A percentile compares a stretch with the other conserved stretches of the same genome.
Conservation (phyloP, 2,797 vertebrate genomes). For the Melanotaenia maccullochi region DNA sequence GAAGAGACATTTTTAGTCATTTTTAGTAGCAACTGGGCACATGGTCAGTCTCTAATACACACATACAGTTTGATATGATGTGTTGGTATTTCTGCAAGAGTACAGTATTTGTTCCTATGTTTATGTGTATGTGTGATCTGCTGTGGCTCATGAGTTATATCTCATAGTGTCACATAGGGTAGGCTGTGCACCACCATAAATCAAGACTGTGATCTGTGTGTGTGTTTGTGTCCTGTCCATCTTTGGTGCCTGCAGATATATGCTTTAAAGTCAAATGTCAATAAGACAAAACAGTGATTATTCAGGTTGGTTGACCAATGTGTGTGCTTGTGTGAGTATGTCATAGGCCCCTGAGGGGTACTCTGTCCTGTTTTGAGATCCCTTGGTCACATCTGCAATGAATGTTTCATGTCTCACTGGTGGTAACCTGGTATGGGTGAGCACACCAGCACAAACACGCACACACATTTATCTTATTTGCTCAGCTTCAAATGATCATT, state of each 20-base stretch:
- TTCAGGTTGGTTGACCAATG: constrained; percentile 81
- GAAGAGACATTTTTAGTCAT: constrained; percentile 61
- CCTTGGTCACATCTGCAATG: constrained; percentile 87
- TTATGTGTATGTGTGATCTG: constrained; percentile 37
- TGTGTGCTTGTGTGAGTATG: constrained; percentile 17
- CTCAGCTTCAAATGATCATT: constrained; percentile 3
- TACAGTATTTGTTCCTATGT: constrained; percentile 17
- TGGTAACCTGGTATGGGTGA: constrained; percentile 80
- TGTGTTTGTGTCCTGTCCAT: constrained; percentile 44
- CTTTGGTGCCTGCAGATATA: constrained; percentile 62
- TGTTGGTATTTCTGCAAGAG: constrained; percentile 42
- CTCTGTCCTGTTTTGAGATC: constrained; percentile 87
- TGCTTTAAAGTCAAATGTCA: constrained; percentile 68
- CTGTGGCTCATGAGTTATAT: constrained; percentile 65
- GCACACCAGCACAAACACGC: constrained; percentile 13
- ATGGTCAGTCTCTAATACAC: constrained; percentile 52
- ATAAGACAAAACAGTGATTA: constrained; percentile 89
- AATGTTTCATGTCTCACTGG: constrained; percentile 92
- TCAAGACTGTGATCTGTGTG: constrained; percentile 58
- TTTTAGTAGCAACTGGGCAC: constrained; percentile 36
- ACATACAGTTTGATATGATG: constrained; percentile 49
- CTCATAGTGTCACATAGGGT: constrained; percentile 69
- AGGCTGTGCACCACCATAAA: constrained; percentile 64
- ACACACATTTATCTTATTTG: constrained; percentile 18
- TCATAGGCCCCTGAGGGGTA: constrained; percentile 83